Evolutionary conservation across 2,888 invertebrate species (phyloP), one percentile per base, ranked within the genome.

Genomic region (Cheilosia soror): DNA sequence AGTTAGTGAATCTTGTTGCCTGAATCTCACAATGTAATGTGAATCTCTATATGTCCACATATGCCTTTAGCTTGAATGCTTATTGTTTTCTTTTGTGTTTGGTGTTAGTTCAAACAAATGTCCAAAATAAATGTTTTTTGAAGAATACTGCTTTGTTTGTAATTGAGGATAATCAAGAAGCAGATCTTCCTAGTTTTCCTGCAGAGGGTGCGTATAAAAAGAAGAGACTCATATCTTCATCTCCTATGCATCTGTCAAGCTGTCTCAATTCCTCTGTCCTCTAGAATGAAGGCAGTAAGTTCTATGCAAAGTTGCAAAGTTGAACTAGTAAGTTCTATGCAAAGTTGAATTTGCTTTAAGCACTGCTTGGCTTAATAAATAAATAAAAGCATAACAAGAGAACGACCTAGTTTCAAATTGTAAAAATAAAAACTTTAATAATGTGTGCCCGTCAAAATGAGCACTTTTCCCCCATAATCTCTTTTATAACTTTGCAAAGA

Each of bases 401-500:
- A 37, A 37, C 37, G 20, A 2, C 20, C 0, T 11, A 11, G 9
- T 4, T 37, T 37, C 11, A 9, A 5, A 20, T 20, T 15, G n/a
- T 7, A 44, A 47, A 47, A 2, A 5, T 33, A 37, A 37, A 25
- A 40, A 44, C 44, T 42, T 62, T 25, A 29, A n/a, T 42, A 1
- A 13, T 37, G 5, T 37, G 5, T 37, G 7, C n/a, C n/a, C 4
- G 0, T 4, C 9, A 60, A 60, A 40, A 53, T 13, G 4, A 20
- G 13, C 27, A 60, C 11, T 2, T 7, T 51, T 25, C 49, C 44
- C 51, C 2, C n/a, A 6, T n/a, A 25, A n/a, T 4, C 1, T n/a
- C 25, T 20, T 44, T 63, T 94, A 96, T 27, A 96, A 93, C 90
- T 99, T 97, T 29, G 98, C 95, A 92, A 97, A 99, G 15, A 94